Evolutionary conservation across 2,888 invertebrate genomes (phyloP).

Genomic region (Nephrotoma flavescens): DNA sequence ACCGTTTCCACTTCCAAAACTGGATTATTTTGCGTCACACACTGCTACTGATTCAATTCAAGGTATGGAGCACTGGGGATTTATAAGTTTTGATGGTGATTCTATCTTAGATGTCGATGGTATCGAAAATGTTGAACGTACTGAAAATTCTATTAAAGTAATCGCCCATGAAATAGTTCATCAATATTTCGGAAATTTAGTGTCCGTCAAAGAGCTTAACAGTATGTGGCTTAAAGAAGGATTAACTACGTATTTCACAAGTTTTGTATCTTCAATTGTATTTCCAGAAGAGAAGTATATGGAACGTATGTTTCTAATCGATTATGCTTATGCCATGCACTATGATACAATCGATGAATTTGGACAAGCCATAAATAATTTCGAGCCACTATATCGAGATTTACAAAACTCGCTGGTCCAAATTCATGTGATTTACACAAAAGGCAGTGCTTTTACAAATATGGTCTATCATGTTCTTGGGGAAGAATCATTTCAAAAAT

Average conservation of each 20-base stretch:
- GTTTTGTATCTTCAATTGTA: not conserved
- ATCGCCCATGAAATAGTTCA: not conserved
- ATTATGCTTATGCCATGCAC: not conserved
- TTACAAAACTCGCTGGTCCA: not conserved
- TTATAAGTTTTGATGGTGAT: not conserved
- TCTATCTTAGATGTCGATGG: not conserved
- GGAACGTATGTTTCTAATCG: not conserved
- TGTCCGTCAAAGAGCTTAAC: not conserved
- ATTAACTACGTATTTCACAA: not conserved
- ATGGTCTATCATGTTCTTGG: not conserved
- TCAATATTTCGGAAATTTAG: not conserved
- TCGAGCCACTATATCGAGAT: not conserved
- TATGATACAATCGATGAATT: not conserved
- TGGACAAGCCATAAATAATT: not conserved
- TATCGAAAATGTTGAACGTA: not conserved
- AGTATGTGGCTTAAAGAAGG: not conserved
- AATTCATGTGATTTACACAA: not conserved
- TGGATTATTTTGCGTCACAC: not conserved
- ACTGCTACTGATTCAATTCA: not conserved
- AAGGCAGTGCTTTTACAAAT: not conserved
- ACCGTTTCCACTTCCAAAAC: not conserved
- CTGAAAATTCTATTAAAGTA: not conserved
- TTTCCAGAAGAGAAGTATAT: not conserved
- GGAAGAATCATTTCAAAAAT: not conserved
- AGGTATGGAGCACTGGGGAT: not conserved